phyloP scores from a whole-genome alignment of 2,797 vertebrate species.

The Falco peregrinus region DNA sequence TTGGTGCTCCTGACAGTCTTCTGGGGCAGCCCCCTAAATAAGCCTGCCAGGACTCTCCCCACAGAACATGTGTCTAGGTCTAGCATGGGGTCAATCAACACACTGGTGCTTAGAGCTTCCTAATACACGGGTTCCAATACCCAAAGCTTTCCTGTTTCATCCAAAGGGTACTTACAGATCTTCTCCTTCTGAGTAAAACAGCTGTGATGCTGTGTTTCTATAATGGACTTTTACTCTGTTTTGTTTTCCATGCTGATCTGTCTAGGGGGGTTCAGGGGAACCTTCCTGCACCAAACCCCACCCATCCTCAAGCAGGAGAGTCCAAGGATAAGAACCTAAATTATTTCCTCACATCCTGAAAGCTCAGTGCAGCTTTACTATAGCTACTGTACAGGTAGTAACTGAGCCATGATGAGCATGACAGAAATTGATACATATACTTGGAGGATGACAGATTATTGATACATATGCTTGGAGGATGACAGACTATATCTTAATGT shows the following conservation, averaged over 20 bases:
- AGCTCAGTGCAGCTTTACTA: not conserved
- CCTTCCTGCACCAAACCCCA: not conserved
- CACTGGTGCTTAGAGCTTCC: not conserved
- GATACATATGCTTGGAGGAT: not conserved
- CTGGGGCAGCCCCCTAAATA: not conserved
- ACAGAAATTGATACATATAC: not conserved
- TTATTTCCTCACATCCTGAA: not conserved
- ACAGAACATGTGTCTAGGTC: not conserved
- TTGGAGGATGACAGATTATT: not conserved
- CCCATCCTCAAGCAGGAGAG: not conserved
- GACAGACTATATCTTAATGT: not conserved
- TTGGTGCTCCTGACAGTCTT: not conserved
- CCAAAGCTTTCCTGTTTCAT: not conserved
- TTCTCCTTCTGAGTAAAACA: not conserved
- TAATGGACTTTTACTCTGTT: not conserved
- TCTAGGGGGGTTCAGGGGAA: not conserved
- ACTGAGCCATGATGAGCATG: not conserved
- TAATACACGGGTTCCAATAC: accelerated
- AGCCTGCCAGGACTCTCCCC: not conserved
- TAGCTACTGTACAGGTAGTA: not conserved
- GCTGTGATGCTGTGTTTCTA: not conserved
- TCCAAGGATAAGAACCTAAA: not conserved
- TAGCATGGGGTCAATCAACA: not conserved
- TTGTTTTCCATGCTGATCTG: not conserved
- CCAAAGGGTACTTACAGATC: not conserved